These are phyloP conservation scores for Pollachius pollachius DNA, from an alignment of 2,113 vertebrate species.

Conservation along the genomic window DNA sequence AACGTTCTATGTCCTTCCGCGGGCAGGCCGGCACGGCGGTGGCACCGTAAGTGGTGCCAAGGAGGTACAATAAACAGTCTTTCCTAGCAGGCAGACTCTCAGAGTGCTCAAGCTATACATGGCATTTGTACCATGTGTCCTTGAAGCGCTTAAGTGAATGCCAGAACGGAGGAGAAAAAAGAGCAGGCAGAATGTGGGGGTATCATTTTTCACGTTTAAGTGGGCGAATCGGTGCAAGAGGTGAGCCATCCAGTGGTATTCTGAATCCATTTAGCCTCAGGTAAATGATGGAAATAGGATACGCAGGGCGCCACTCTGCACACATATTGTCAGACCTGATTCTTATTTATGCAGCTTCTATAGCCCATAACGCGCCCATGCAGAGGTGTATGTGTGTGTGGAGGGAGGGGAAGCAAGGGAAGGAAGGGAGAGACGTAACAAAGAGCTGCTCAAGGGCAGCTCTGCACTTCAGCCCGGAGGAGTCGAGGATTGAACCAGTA, in stretches of 20 bases:
- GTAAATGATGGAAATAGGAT: slow-evolving; percentile 67
- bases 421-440: neutral
- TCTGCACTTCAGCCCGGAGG: no score
- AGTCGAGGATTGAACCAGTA: no score
- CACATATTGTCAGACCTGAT: slow-evolving; percentile 60
- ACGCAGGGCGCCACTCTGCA: slow-evolving; percentile 61
- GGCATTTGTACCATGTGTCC: slow-evolving; percentile 20
- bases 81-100: no score
- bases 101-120: no score
- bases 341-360: slow-evolving; percentile 62
- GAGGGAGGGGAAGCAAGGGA: slow-evolving; percentile 18
- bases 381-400: slow-evolving; percentile 32
- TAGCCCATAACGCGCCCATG: slow-evolving; percentile 49
- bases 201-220: slow-evolving; percentile 61
- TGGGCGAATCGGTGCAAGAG: slow-evolving; percentile 55
- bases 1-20: no score
- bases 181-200: slow-evolving; percentile 25
- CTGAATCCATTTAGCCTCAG: slow-evolving; percentile 67
- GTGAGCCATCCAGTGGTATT: slow-evolving; percentile 59
- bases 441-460: no score
- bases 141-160: slow-evolving; percentile 22
- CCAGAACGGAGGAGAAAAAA: slow-evolving; percentile 1
- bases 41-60: no score
- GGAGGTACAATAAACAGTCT: no score
- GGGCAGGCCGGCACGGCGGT: no score